A percentile compares a stretch with the other conserved stretches of the same genome.
Conservation (phyloP, 1,140 invertebrate species). For the Kradibia gibbosae region DNA sequence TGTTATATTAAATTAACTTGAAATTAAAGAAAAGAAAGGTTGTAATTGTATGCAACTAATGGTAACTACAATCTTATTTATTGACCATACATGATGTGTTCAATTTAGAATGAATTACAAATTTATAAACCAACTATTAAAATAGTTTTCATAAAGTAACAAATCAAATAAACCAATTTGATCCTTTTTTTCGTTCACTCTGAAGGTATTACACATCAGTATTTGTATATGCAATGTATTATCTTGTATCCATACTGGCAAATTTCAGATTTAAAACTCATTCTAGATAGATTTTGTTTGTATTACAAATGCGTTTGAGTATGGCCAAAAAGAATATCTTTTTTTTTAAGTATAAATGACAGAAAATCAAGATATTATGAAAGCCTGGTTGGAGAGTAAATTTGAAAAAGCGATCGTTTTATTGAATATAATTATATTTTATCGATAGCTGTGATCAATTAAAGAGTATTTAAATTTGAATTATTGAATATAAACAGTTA, state of each 20-base stretch:
- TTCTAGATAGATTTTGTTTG: conserved; percentile 24
- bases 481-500: neutral
- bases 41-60: conserved; percentile 36
- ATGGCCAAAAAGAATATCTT: neutral
- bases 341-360: neutral
- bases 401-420: conserved; percentile 1
- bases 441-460: neutral
- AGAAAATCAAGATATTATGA: neutral
- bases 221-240: conserved; percentile 8
- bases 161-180: neutral
- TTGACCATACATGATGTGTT: conserved; percentile 39
- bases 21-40: conserved; percentile 53
- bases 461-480: neutral
- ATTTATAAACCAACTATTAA: conserved; percentile 3
- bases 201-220: conserved; percentile 1
- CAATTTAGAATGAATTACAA: conserved; percentile 23
- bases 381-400: neutral
- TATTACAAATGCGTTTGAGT: neutral
- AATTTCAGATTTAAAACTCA: conserved; percentile 3
- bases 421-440: conserved; percentile 19
- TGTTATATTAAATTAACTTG: conserved; percentile 56
- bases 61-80: conserved; percentile 50
- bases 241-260: neutral
- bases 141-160: conserved; percentile 17
- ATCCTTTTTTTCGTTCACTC: conserved; percentile 3